phyloP scores from a whole-genome alignment of 2,113 vertebrate genomes.

The Microcebus griseorufus region DNA sequence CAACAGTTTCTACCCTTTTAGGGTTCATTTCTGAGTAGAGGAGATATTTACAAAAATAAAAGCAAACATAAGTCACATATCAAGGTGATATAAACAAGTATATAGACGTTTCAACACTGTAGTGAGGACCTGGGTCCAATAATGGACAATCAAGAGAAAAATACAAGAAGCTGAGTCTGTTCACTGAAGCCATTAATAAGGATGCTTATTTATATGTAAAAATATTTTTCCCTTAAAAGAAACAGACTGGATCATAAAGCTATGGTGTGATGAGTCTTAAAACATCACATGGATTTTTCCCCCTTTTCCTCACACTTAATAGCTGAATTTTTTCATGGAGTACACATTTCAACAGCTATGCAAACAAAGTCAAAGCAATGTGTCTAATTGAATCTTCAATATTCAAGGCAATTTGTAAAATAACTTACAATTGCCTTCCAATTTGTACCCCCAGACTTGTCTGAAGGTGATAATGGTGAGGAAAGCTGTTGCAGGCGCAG shows the following conservation, averaged over 20 bases:
- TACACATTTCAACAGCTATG: conserved; percentile 50
- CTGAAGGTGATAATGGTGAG: conserved; percentile 59
- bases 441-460: conserved; percentile 38
- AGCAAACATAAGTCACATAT: neutral
- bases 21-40: neutral
- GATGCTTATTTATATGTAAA: conserved; percentile 12
- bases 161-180: neutral
- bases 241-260: neutral
- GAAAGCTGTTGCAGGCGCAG: neutral
- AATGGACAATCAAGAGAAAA: neutral
- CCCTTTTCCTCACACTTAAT: neutral
- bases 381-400: conserved; percentile 72
- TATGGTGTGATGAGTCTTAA: neutral
- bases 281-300: neutral
- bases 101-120: neutral
- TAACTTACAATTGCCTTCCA: conserved; percentile 48
- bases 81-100: neutral
- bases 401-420: conserved; percentile 62
- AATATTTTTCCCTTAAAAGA: conserved; percentile 22
- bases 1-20: neutral
- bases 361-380: conserved; percentile 66
- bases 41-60: conserved; percentile 32
- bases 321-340: conserved; percentile 42
- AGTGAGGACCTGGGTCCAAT: neutral
- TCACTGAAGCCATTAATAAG: neutral